Conservation (phyloP, 2,113 vertebrate genomes). For the Pardalotus punctatus region DNA sequence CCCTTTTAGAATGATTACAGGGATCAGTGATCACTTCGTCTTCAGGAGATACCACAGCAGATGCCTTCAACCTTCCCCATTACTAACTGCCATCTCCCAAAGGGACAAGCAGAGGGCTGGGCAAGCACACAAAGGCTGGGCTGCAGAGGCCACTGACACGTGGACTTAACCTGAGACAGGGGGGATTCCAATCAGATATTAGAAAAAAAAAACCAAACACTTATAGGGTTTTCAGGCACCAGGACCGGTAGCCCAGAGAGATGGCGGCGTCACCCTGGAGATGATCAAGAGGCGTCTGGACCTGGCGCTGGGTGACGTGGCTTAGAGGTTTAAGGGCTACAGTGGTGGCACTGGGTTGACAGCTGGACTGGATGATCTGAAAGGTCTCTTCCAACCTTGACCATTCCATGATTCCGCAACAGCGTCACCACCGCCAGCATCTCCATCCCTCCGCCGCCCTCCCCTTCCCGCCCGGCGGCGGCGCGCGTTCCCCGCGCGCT, state of each 20-base stretch:
- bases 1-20: background rate
- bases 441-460: background rate
- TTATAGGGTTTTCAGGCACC: background rate
- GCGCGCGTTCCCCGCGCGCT: background rate
- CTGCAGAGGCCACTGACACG: fast-evolving
- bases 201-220: background rate
- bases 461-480: background rate
- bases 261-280: too few species aligned
- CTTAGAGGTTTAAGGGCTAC: background rate
- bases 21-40: background rate
- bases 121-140: fast-evolving
- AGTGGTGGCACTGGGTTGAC: background rate
- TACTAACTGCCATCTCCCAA: background rate
- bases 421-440: background rate
- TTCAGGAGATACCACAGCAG: background rate
- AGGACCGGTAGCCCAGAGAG: background rate
- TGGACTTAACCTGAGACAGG: background rate
- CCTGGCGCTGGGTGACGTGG: background rate
- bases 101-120: background rate
- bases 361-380: fast-evolving
- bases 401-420: fast-evolving
- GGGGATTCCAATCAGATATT: background rate
- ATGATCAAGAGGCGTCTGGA: background rate
- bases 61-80: background rate
- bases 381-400: background rate